These are phyloP conservation scores for Paedocypris sp. DNA, from an alignment of 2,113 vertebrate species.

Conservation along the genomic window DNA sequence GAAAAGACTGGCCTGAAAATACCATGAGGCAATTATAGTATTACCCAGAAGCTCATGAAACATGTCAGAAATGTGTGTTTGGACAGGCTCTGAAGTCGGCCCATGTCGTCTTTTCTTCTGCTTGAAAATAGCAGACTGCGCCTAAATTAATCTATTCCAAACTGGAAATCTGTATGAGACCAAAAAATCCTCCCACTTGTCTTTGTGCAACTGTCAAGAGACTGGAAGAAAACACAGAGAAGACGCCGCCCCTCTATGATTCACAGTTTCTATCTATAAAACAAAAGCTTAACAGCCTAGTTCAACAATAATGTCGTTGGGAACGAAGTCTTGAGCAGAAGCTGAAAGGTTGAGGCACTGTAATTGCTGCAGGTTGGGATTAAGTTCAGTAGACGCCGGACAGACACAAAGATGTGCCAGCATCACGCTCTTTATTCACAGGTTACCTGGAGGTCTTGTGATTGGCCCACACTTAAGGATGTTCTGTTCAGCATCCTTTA, in stretches of 20 bases:
- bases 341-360: neutral
- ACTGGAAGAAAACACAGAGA: too few relatives aligned
- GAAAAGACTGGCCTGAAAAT: constrained; percentile 18
- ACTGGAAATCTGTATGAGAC: constrained; percentile 17
- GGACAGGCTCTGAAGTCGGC: constrained; percentile 29
- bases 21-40: constrained; percentile 16
- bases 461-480: too few relatives aligned
- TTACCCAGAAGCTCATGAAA: constrained; percentile 30
- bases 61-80: constrained; percentile 16
- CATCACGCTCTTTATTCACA: too few relatives aligned
- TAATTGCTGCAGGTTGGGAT: neutral
- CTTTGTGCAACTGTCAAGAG: neutral
- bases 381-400: neutral
- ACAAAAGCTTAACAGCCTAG: constrained; percentile 1
- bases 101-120: constrained; percentile 13
- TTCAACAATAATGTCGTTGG: too few relatives aligned
- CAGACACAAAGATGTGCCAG: neutral
- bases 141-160: constrained; percentile 32
- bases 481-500: too few relatives aligned
- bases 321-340: too few relatives aligned
- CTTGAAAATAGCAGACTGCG: constrained; percentile 21
- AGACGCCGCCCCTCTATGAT: constrained; percentile 20
- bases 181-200: constrained; percentile 11
- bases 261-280: constrained; percentile 27
- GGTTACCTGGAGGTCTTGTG: too few relatives aligned